phyloP scores from a whole-genome alignment of 92 coral and sea anemone species.

The Phenganax subtilis region DNA sequence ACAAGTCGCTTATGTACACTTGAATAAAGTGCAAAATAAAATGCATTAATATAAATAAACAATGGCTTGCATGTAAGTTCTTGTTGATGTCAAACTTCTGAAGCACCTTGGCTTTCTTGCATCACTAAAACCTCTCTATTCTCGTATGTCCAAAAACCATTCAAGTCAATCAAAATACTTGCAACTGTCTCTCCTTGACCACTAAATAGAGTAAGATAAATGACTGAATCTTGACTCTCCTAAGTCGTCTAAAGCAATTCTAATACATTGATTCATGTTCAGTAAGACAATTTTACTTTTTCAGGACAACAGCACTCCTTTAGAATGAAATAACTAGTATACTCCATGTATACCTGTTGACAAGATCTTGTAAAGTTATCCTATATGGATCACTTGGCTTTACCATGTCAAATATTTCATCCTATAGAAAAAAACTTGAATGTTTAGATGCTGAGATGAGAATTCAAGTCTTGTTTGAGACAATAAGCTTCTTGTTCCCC shows the following conservation, averaged over 20 bases:
- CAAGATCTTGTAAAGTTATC: slow-evolving; percentile 85
- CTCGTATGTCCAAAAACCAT: slow-evolving; percentile 98
- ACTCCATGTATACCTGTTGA: slow-evolving; percentile 63
- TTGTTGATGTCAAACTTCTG: slow-evolving; percentile 21
- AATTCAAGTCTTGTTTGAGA: background rate
- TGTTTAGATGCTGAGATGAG: background rate
- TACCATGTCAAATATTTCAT: slow-evolving; percentile 98
- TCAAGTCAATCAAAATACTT: slow-evolving; percentile 87
- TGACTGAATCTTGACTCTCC: background rate
- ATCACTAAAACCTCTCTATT: slow-evolving; percentile 80
- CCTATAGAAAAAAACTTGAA: slow-evolving; percentile 39
- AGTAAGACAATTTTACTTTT: too few species aligned
- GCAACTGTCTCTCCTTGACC: slow-evolving; percentile 93
- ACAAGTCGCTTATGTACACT: background rate
- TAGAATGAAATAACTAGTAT: background rate
- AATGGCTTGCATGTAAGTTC: background rate
- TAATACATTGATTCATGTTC: too few species aligned
- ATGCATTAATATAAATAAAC: background rate
- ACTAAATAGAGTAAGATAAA: slow-evolving; percentile 39
- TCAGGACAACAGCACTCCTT: too few species aligned
- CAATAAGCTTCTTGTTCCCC: background rate
- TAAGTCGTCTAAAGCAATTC: too few species aligned
- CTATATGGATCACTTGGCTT: slow-evolving; percentile 89
- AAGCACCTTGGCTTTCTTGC: slow-evolving; percentile 55
- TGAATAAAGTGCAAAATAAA: background rate